Percentiles rank a stretch among this genome's conserved stretches.
These are phyloP conservation scores for Sebastes hubbsi DNA, from an alignment of 2,797 vertebrate species.

Conservation along the genomic window DNA sequence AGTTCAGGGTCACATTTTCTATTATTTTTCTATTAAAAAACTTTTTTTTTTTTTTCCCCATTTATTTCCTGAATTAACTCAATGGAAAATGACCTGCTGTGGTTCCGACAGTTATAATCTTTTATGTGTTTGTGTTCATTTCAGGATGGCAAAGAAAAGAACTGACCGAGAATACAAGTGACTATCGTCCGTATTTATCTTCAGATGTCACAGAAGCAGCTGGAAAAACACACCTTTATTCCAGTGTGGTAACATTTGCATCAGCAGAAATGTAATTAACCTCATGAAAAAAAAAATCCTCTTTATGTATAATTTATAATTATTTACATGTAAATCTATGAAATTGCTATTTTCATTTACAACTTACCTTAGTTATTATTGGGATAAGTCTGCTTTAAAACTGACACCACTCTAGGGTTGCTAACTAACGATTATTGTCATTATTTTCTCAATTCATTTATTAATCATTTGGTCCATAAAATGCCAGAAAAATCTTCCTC, in stretches of 20 bases:
- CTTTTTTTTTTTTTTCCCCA: neutral
- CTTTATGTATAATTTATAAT: neutral
- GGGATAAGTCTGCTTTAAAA: neutral
- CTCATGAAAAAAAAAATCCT: neutral
- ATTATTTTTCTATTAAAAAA: neutral
- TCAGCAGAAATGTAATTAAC: neutral
- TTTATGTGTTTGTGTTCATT: neutral
- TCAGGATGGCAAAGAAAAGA: slow-evolving; percentile 30
- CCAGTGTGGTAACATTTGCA: neutral
- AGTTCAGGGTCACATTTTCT: neutral
- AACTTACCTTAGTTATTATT: neutral
- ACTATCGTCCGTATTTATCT: neutral
- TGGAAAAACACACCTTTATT: neutral
- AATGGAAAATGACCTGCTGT: neutral
- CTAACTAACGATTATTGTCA: neutral
- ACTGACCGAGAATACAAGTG: slow-evolving; percentile 24
- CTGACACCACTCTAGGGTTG: neutral
- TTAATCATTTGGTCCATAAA: neutral
- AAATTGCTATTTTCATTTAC: neutral
- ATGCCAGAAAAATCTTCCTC: neutral
- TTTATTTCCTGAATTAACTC: neutral
- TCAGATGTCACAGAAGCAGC: neutral
- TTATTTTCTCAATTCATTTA: neutral
- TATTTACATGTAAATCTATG: neutral
- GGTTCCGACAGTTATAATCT: neutral